phyloP scores from a whole-genome alignment of 2,797 vertebrate genomes.

The Notoglanidium macrostoma region DNA sequence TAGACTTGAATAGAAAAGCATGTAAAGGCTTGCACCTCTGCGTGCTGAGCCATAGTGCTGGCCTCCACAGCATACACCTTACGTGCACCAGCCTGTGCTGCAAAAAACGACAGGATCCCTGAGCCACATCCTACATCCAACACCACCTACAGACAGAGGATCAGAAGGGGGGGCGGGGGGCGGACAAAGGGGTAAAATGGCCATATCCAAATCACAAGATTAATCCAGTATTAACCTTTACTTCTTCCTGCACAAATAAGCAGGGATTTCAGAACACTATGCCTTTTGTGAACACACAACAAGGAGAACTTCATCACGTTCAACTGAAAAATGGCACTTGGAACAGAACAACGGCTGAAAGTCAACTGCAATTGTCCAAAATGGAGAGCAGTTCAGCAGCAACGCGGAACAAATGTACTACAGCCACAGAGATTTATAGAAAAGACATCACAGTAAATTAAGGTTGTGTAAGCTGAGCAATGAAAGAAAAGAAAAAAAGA shows the following conservation, averaged over 20 bases:
- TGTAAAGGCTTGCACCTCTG: slow-evolving; percentile 76
- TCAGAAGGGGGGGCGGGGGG: too few relatives aligned
- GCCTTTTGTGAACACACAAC: background rate
- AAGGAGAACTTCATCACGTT: background rate
- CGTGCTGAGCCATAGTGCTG: slow-evolving; percentile 96
- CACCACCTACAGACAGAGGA: slow-evolving; percentile 78
- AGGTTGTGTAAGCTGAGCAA: background rate
- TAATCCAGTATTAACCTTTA: background rate
- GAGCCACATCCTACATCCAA: slow-evolving; percentile 95
- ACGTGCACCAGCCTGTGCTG: slow-evolving; percentile 91
- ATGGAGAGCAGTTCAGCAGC: background rate
- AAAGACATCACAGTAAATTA: background rate
- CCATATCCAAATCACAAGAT: background rate
- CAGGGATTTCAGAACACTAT: background rate
- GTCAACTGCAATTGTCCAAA: background rate
- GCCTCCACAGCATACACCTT: slow-evolving; percentile 97
- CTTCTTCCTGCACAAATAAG: background rate
- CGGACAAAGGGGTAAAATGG: background rate
- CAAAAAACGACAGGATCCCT: slow-evolving; percentile 95
- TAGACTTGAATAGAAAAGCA: background rate
- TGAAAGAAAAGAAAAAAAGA: background rate
- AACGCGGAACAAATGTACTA: background rate
- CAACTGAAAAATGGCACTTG: background rate
- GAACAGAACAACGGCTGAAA: background rate
- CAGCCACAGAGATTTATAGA: background rate